Evolutionary conservation across 2,888 invertebrate species (phyloP).

Genomic region (Hydrotaea cyrtoneurina): DNA sequence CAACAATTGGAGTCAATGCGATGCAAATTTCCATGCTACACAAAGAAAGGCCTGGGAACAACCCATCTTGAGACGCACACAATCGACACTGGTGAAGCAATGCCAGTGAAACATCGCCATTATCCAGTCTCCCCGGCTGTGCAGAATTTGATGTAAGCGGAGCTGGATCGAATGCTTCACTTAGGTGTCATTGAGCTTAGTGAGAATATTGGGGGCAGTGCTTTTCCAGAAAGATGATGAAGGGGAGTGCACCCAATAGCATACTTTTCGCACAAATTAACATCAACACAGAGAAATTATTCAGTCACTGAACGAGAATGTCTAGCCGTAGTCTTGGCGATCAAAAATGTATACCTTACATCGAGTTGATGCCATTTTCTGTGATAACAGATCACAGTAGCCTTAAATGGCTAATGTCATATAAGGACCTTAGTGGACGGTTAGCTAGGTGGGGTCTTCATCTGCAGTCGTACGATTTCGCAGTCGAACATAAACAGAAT

Average conservation of each 20-base stretch:
- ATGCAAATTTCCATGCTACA: too few species aligned
- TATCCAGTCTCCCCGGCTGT: too few species aligned
- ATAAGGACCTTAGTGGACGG: slow-evolving; percentile 23
- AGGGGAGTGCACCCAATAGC: slow-evolving; percentile 14
- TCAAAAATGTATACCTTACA: slow-evolving; percentile 7
- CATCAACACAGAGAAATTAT: slow-evolving; percentile 7
- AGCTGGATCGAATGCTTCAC: too few species aligned
- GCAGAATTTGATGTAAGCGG: too few species aligned
- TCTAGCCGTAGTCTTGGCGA: not conserved
- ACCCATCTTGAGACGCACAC: too few species aligned
- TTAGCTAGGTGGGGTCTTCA: not conserved
- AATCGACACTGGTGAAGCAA: too few species aligned
- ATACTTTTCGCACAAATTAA: not conserved
- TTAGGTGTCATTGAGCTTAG: too few species aligned
- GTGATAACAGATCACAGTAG: slow-evolving; percentile 38
- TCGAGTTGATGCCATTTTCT: slow-evolving; percentile 38
- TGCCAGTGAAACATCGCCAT: too few species aligned
- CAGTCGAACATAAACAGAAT: not conserved
- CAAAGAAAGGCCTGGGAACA: too few species aligned
- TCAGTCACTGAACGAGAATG: slow-evolving; percentile 9
- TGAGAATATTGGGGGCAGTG: not conserved
- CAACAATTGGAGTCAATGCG: too few species aligned
- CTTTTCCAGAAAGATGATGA: slow-evolving; percentile 20
- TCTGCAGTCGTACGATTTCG: not conserved
- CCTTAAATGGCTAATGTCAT: slow-evolving; percentile 32